Evolutionary conservation across 1,140 invertebrate genomes (phyloP).

Genomic region (Zaprionus camerounensis): DNA sequence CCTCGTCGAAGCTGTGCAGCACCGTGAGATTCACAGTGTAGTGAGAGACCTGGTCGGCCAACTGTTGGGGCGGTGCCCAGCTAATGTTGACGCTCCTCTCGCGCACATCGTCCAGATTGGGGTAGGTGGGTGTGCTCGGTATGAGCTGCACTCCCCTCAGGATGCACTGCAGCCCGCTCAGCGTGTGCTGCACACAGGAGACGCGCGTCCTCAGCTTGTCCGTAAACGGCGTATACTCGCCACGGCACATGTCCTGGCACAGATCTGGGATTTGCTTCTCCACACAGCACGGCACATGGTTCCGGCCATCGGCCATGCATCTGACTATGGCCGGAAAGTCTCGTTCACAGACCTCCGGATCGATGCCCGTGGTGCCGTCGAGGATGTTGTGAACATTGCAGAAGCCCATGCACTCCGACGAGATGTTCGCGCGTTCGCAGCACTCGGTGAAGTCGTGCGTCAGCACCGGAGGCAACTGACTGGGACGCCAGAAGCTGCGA

Average conservation of each 20-base stretch:
- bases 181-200: slow-evolving; percentile 92
- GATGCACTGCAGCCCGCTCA: slow-evolving; percentile 92
- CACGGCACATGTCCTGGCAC: slow-evolving; percentile 93
- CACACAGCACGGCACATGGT: slow-evolving; percentile 93
- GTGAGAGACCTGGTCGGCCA: slow-evolving; percentile 87
- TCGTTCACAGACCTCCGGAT: slow-evolving; percentile 91
- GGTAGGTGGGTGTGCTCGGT: slow-evolving; percentile 89
- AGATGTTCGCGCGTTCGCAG: slow-evolving; percentile 89
- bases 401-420: slow-evolving; percentile 89
- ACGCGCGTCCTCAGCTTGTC: slow-evolving; percentile 93
- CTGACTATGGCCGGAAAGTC: slow-evolving; percentile 91
- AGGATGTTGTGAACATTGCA: slow-evolving; percentile 93
- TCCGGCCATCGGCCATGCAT: slow-evolving; percentile 91
- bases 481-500: slow-evolving; percentile 75
- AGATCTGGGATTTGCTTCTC: slow-evolving; percentile 92
- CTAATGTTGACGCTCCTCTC: slow-evolving; percentile 89
- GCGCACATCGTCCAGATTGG: slow-evolving; percentile 89
- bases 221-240: slow-evolving; percentile 92
- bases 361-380: slow-evolving; percentile 90
- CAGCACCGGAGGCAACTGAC: slow-evolving; percentile 71
- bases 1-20: slow-evolving; percentile 87
- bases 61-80: slow-evolving; percentile 88
- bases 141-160: slow-evolving; percentile 91
- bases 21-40: slow-evolving; percentile 90
- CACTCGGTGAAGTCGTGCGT: slow-evolving; percentile 91